Evolutionary conservation across 1,140 invertebrate genomes (phyloP).

Genomic region (Achroia grisella): DNA sequence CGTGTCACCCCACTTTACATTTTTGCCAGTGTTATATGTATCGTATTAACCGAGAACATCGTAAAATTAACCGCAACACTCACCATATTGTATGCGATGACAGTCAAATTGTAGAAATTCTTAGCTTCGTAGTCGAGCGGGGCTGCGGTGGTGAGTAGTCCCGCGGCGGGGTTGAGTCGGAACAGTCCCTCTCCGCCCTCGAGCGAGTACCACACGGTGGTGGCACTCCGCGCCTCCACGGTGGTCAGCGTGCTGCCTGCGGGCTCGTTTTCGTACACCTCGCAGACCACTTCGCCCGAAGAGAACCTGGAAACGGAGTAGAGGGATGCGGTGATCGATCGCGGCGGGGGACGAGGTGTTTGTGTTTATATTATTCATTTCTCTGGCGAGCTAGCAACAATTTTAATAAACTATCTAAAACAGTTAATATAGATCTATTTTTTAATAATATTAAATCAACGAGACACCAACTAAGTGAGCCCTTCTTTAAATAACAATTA

Average conservation of each 20-base stretch:
- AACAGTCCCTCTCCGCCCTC: constrained; percentile 85
- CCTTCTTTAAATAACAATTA: no score
- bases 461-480: no score
- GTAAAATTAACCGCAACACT: constrained; percentile 25
- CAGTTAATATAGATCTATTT: no score
- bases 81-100: constrained; percentile 91
- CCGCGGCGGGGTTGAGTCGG: constrained; percentile 89
- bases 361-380: no score
- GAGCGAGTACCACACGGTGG: constrained; percentile 88
- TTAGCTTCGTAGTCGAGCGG: constrained; percentile 86
- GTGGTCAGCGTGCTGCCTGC: constrained; percentile 85
- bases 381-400: no score
- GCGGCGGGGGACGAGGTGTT: no score
- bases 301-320: constrained; percentile 73
- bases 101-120: constrained; percentile 86
- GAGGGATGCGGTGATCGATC: no score
- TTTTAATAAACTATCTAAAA: no score
- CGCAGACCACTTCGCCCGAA: constrained; percentile 74
- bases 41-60: no score
- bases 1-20: no score
- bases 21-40: no score
- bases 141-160: constrained; percentile 83
- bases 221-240: constrained; percentile 85
- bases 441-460: no score
- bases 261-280: constrained; percentile 90